Conservation (phyloP, 2,113 vertebrate species). For the Columbina picui region DNA sequence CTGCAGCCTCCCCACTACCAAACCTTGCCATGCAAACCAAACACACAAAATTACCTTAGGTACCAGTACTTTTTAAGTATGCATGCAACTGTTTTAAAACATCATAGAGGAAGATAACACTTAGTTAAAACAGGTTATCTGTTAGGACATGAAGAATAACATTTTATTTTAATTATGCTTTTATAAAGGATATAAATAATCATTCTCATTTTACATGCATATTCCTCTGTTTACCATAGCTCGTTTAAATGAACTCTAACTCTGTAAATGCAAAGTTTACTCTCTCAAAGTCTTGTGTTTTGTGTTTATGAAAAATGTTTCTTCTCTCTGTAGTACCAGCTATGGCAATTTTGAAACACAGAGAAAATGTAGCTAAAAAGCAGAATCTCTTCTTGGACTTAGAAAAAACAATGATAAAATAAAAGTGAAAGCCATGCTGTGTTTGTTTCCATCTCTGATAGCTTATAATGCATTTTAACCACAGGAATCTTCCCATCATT, state of each 20-base stretch:
- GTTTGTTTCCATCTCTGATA: slow-evolving; percentile 32
- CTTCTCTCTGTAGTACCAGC: not conserved
- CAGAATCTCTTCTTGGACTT: not conserved
- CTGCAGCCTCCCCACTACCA: no score
- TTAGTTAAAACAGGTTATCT: not conserved
- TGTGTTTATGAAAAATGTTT: not conserved
- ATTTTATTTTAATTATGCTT: not conserved
- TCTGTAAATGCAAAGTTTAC: not conserved
- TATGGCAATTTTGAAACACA: not conserved
- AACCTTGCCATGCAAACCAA: no score
- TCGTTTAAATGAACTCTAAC: not conserved
- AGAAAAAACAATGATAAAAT: not conserved
- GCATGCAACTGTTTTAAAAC: not conserved
- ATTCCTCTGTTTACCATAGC: not conserved
- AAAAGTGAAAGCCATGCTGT: not conserved
- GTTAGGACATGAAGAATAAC: not conserved
- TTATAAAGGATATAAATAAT: not conserved
- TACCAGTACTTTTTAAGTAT: not conserved
- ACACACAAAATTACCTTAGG: not conserved
- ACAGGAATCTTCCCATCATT: slow-evolving; percentile 51
- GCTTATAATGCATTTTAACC: slow-evolving; percentile 61
- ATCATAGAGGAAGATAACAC: not conserved
- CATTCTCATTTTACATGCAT: not conserved
- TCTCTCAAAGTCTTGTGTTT: not conserved
- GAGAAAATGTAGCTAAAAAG: not conserved